Evolutionary conservation across 1,140 invertebrate genomes (phyloP).

Genomic region (Anastrepha ludens): DNA sequence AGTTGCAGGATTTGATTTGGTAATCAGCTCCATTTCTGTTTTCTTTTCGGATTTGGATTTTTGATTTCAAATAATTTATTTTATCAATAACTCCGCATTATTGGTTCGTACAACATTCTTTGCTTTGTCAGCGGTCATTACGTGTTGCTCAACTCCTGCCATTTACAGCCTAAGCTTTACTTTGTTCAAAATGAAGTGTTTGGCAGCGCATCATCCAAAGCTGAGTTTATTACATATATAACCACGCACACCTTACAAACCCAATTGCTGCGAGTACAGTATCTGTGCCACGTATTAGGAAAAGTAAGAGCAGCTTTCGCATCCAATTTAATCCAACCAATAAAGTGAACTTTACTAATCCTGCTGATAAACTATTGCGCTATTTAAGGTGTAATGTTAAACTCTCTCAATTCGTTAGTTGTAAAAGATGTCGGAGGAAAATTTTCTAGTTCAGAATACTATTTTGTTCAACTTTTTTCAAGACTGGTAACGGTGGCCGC

Average conservation of each 20-base stretch:
- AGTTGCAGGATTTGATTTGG: too few relatives aligned
- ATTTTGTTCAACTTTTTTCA: too few relatives aligned
- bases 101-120: neutral
- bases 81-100: neutral
- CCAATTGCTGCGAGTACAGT: neutral
- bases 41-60: neutral
- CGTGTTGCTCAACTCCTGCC: neutral
- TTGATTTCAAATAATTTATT: neutral
- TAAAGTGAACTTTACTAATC: too few relatives aligned
- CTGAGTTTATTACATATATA: neutral
- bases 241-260: neutral
- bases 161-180: conserved; percentile 1
- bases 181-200: neutral
- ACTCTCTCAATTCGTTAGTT: too few relatives aligned
- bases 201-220: neutral
- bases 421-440: too few relatives aligned
- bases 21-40: neutral
- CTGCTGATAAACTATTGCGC: too few relatives aligned
- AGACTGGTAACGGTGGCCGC: too few relatives aligned
- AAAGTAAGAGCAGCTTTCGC: too few relatives aligned
- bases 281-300: neutral
- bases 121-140: neutral
- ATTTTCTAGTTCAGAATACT: too few relatives aligned
- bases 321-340: too few relatives aligned
- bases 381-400: too few relatives aligned